Evolutionary conservation across 2,888 invertebrate genomes (phyloP), one percentile per base, ranked within the genome.

Genomic region (Caradrina kadenii): DNA sequence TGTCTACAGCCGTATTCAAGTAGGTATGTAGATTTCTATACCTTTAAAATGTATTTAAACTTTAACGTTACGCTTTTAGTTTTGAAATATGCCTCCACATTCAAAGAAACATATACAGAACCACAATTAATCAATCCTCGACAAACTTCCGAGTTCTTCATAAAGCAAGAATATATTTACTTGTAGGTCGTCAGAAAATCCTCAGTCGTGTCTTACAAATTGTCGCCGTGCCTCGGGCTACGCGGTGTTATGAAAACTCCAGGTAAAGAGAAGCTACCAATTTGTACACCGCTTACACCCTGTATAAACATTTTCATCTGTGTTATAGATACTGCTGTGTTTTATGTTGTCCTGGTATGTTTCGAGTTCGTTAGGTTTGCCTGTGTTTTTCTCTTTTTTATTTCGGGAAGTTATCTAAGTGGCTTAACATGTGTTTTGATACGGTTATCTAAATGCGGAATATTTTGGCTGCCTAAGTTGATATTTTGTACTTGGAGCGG

Each of bases 191-290:
- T 93, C 94, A 93, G 92, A 88, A 91, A 91, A 94, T 92, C 92
- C 87, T 87, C 86, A 84, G 88, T 85, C 84, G 84, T 86, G 89
- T 87, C 89, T 88, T 88, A 90, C 91, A 93, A 93, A 94, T 94
- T 94, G 94, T 93, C 93, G 84, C 87, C 83, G 78, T 84, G 93
- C 94, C 93, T 81, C 89, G 87, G 93, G 94, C 93, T 86, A 89
- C 88, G 87, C 80, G 79, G 86, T 90, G 92, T 94, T 94, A 94
- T 94, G 94, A 93, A 93, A 94, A 93, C 94, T 89, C 86, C 87
- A 95, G 94, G 94, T 94, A 94, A 91, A 89, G 91, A 90, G 87
- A 84, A 84, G 92, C 91, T 94, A 95, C 94, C 94, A 95, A 94
- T 94, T 95, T 95, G 93, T 93, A 89, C 91, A 83, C 88, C 90